Percentiles rank a stretch among this genome's conserved stretches.
Conservation (phyloP, 2,888 invertebrate genomes). For the Gisinianus flammeolus region DNA sequence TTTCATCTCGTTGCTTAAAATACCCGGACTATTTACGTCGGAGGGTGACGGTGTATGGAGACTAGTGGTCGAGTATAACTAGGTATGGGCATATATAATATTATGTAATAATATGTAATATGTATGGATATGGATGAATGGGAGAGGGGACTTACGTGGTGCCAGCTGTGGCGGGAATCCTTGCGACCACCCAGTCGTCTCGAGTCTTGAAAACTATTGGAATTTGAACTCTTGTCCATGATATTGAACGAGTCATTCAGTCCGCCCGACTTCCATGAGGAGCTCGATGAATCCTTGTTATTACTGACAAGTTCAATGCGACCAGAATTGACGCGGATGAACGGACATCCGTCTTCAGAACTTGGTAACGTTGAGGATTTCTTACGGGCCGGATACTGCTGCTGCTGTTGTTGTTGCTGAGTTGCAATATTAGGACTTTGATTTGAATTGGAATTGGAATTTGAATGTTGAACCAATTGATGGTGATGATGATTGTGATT, state of each 20-base stretch:
- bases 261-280: constrained; percentile 33
- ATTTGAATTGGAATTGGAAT: neutral
- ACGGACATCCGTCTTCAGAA: constrained; percentile 51
- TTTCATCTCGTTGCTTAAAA: too few species aligned
- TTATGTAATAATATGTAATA: neutral
- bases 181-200: constrained; percentile 42
- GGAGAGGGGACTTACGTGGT: neutral
- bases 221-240: constrained; percentile 39
- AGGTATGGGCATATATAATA: neutral
- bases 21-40: too few species aligned
- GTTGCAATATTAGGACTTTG: neutral
- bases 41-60: too few species aligned
- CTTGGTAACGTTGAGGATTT: constrained; percentile 53
- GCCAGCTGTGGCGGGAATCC: constrained; percentile 58
- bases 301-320: constrained; percentile 57
- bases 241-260: constrained; percentile 29
- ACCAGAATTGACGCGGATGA: constrained; percentile 58
- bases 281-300: constrained; percentile 33
- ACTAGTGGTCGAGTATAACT: neutral
- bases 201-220: constrained; percentile 21
- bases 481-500: constrained; percentile 44
- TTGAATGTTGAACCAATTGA: constrained; percentile 31
- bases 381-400: constrained; percentile 45
- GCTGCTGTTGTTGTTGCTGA: constrained; percentile 37
- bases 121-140: neutral